Base-by-base conservation (phyloP, 2,888 invertebrate genomes). In the Ormyrus thymus region DNA sequence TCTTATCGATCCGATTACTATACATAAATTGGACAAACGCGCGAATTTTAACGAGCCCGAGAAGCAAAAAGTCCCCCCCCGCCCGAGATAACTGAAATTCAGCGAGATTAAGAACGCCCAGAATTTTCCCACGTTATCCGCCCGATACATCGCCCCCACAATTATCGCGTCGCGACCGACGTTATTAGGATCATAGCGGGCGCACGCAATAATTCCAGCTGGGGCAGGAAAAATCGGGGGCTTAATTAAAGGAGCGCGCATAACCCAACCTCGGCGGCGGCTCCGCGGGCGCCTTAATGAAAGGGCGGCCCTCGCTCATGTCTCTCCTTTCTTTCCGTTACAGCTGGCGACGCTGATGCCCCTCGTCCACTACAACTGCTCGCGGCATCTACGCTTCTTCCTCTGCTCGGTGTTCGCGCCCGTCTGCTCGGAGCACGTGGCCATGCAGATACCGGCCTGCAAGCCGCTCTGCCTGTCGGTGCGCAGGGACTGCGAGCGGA, bases 351-450 rank as follows among this genome's bases (percentile, higher is more conserved):
- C 93, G 81, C 94, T 95, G 90, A 91, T 94, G 86, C 94, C 94
- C 0, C 91, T 97, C 80, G 93, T 97, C 74, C 93, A 95, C 83
- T 94, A 94, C 86, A 94, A 95, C 71, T 97, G 97, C 88, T 96
- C 96, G 6, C 92, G 93, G 77, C 95, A 96, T 86, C 93, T 96
- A 59, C 93, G 95, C 83, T 95, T 97, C 90, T 95, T 97, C 87
- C 93, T 98, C 81, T 98, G 97, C 91, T 96, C 97, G 13, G 95
- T 97, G 72, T 96, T 96, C 90, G 95, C 96, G 9, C 97, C 97
- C 55, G 95, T 98, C 89, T 98, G 97, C 90, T 96, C 97, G 50
- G 95, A 95, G 86, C 95, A 96, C 89, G 95, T 96, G 82, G 94
- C 95, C 46, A 95, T 95, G 84, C 95, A 96, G 58, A 96, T 97